These are phyloP conservation scores for Shinisaurus crocodilurus DNA, from an alignment of 2,113 vertebrate genomes.

Conservation along the genomic window DNA sequence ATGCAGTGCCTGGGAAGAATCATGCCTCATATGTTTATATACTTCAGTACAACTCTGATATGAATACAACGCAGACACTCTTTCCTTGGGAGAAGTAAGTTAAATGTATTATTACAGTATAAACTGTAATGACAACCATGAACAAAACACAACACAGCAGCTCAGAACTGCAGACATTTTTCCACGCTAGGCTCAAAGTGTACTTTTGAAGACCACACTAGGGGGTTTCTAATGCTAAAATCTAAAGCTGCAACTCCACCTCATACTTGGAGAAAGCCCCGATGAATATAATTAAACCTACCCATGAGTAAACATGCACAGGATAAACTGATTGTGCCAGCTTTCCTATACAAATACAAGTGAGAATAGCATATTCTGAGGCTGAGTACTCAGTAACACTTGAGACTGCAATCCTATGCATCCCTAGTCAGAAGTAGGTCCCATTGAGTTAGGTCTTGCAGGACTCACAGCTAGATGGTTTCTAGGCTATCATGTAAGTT, in stretches of 20 bases:
- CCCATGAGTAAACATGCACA: neutral
- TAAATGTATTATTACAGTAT: neutral
- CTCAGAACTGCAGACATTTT: conserved; percentile 7
- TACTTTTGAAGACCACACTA: conserved; percentile 12
- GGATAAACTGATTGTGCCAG: neutral
- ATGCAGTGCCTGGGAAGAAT: neutral
- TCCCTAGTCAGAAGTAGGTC: too few relatives aligned
- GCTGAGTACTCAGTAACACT: neutral
- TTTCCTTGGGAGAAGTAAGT: conserved; percentile 22
- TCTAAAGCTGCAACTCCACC: neutral
- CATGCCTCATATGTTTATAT: neutral
- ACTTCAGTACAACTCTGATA: conserved; percentile 21
- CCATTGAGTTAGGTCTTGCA: neutral
- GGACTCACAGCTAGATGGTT: too few relatives aligned
- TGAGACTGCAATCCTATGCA: neutral
- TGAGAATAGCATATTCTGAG: conserved; percentile 5
- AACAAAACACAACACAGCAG: conserved; percentile 7
- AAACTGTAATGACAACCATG: neutral
- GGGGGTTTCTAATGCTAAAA: neutral
- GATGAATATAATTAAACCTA: neutral
- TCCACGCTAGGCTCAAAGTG: neutral
- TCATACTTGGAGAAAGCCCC: neutral
- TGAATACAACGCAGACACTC: conserved; percentile 20
- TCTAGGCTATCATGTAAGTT: neutral
- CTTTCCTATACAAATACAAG: conserved; percentile 20